A percentile compares a stretch with the other conserved stretches of the same genome.
These are phyloP conservation scores for Solen grandis DNA, from an alignment of 1,140 invertebrate genomes.

Conservation along the genomic window DNA sequence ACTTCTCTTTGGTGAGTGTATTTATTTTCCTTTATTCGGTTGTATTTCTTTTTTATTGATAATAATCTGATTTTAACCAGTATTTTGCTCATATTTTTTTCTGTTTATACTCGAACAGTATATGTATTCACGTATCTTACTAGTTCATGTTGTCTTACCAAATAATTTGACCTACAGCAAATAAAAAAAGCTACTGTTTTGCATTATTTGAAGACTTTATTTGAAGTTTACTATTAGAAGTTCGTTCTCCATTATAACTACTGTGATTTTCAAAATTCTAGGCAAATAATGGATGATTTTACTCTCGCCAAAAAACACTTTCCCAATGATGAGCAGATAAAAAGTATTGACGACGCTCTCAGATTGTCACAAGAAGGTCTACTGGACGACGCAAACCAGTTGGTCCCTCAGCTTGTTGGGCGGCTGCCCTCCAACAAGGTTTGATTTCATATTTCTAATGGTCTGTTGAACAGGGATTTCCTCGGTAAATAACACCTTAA, in stretches of 20 bases:
- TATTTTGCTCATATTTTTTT: too few species aligned
- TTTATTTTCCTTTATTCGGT: neutral
- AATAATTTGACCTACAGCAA: too few species aligned
- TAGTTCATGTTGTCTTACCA: too few species aligned
- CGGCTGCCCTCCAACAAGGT: constrained; percentile 46
- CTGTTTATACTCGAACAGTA: too few species aligned
- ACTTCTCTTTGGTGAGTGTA: constrained; percentile 63
- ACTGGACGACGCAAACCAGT: constrained; percentile 48
- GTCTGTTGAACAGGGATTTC: too few species aligned
- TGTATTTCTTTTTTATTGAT: neutral
- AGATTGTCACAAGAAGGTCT: constrained; percentile 61
- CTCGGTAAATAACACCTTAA: too few species aligned
- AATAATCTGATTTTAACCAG: neutral
- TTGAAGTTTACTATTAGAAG: too few species aligned
- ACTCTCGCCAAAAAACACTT: constrained; percentile 44
- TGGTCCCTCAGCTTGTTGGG: constrained; percentile 50
- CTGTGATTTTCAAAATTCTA: too few species aligned
- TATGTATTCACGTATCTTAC: too few species aligned
- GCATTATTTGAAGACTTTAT: too few species aligned
- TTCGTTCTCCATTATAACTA: too few species aligned
- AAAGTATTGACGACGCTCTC: constrained; percentile 45
- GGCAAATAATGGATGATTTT: constrained; percentile 57
- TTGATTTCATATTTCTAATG: neutral
- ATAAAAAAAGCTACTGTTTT: too few species aligned
- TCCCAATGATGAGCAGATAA: constrained; percentile 53